phyloP scores from a whole-genome alignment of 1,140 invertebrate species.

The Gryon sp. region DNA sequence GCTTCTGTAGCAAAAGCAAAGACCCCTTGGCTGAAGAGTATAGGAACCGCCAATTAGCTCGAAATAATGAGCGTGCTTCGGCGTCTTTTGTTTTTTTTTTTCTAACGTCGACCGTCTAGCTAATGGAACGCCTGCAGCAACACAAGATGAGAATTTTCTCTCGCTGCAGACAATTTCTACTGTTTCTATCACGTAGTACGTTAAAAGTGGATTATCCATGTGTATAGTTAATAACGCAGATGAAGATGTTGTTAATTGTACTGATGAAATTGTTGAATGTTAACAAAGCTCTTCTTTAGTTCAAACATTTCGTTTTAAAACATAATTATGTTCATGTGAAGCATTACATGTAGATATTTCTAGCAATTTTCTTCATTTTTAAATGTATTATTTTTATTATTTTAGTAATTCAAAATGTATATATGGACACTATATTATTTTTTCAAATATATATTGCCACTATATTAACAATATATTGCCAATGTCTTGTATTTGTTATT shows the following conservation, averaged over 20 bases:
- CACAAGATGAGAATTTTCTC: slow-evolving; percentile 48
- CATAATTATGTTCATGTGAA: no score
- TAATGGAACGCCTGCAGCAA: slow-evolving; percentile 72
- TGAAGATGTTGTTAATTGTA: slow-evolving; percentile 56
- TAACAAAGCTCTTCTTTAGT: slow-evolving; percentile 52
- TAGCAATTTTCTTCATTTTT: no score
- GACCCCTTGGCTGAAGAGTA: slow-evolving; percentile 68
- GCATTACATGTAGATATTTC: no score
- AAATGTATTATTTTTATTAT: no score
- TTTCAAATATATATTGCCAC: no score
- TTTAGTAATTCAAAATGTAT: no score
- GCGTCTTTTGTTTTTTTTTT: slow-evolving; percentile 78
- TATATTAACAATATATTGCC: no score
- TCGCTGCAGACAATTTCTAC: slow-evolving; percentile 66
- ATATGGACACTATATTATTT: no score
- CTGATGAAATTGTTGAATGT: slow-evolving; percentile 56
- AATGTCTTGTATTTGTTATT: no score
- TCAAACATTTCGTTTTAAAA: no score
- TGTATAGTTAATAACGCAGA: slow-evolving; percentile 67
- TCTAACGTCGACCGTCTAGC: slow-evolving; percentile 73
- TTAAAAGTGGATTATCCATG: slow-evolving; percentile 62
- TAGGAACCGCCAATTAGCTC: slow-evolving; percentile 80
- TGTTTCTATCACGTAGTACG: slow-evolving; percentile 56
- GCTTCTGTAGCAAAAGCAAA: slow-evolving; percentile 61
- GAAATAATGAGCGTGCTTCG: slow-evolving; percentile 80